Evolutionary conservation across 2,113 vertebrate species (phyloP).

Genomic region (Macheiramphus alcinus): DNA sequence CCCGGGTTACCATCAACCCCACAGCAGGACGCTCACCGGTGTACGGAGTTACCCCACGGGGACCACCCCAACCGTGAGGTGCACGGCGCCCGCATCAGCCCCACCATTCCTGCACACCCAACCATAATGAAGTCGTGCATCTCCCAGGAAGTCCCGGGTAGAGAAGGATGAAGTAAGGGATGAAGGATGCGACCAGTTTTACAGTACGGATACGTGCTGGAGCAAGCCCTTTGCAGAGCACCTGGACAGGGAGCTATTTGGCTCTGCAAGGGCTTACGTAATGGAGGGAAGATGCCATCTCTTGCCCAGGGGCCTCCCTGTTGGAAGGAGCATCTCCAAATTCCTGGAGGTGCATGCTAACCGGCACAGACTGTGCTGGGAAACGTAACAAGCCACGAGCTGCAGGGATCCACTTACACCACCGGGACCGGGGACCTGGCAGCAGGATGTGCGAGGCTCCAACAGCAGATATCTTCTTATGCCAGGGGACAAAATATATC

Average conservation of each 20-base stretch:
- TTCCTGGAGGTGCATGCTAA: conserved; percentile 43
- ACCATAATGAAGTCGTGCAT: accelerated
- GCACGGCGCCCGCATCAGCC: accelerated
- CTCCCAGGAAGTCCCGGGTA: accelerated
- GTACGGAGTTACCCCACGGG: accelerated
- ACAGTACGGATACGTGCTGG: background rate
- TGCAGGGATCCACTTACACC: conserved; percentile 34
- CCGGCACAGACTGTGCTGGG: conserved; percentile 53
- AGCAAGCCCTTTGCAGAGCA: background rate
- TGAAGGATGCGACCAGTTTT: background rate
- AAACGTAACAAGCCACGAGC: conserved; percentile 4
- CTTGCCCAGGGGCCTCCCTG: conserved; percentile 47
- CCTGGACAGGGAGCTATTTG: background rate
- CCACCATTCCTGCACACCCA: background rate
- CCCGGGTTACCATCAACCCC: background rate
- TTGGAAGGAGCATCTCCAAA: conserved; percentile 46
- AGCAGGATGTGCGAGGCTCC: background rate
- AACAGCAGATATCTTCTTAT: background rate
- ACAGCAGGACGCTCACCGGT: accelerated
- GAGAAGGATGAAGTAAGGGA: background rate
- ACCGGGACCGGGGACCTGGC: background rate
- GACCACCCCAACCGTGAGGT: accelerated
- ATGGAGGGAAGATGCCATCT: background rate
- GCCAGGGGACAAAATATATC: background rate
- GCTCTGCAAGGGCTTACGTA: background rate